phyloP scores from a whole-genome alignment of 1,140 invertebrate species.

The Aplysia californica region DNA sequence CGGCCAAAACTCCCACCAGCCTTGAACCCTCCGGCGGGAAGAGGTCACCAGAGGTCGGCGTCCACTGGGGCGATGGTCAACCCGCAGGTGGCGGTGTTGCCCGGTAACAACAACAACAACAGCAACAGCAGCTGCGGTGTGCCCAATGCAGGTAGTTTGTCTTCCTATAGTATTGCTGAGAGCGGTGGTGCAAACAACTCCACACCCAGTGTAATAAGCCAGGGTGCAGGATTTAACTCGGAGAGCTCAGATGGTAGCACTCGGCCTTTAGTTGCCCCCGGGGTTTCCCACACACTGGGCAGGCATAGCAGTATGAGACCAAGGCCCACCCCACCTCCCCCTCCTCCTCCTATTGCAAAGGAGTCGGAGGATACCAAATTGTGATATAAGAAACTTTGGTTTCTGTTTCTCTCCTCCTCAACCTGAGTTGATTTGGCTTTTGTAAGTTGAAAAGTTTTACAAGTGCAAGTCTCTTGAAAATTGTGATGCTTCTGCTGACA shows the following conservation, averaged over 20 bases:
- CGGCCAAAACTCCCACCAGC: conserved; percentile 40
- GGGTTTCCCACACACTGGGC: conserved; percentile 9
- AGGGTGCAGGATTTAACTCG: conserved; percentile 11
- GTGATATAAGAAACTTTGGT: conserved; percentile 3
- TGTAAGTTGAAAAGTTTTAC: not conserved
- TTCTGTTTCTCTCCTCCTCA: not conserved
- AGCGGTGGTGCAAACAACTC: not conserved
- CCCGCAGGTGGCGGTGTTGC: not conserved
- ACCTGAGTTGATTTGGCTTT: not conserved
- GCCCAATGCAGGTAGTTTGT: conserved; percentile 28
- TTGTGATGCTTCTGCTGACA: not conserved
- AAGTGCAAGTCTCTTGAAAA: not conserved
- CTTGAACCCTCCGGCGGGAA: conserved; percentile 42
- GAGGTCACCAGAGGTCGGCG: conserved; percentile 52
- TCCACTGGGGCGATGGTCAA: conserved; percentile 45
- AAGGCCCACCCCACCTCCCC: conserved; percentile 18
- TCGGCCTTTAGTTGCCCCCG: conserved; percentile 3
- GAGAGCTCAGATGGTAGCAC: conserved; percentile 2
- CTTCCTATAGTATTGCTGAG: conserved; percentile 10
- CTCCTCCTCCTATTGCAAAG: conserved; percentile 18
- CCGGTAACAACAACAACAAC: too few relatives aligned
- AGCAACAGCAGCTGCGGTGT: too few relatives aligned
- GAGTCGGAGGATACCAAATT: conserved; percentile 30
- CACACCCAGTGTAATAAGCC: too few relatives aligned
- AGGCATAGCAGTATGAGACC: conserved; percentile 6